Base-by-base conservation (phyloP, 2,888 invertebrate genomes). In the Tetragonisca angustula region DNA sequence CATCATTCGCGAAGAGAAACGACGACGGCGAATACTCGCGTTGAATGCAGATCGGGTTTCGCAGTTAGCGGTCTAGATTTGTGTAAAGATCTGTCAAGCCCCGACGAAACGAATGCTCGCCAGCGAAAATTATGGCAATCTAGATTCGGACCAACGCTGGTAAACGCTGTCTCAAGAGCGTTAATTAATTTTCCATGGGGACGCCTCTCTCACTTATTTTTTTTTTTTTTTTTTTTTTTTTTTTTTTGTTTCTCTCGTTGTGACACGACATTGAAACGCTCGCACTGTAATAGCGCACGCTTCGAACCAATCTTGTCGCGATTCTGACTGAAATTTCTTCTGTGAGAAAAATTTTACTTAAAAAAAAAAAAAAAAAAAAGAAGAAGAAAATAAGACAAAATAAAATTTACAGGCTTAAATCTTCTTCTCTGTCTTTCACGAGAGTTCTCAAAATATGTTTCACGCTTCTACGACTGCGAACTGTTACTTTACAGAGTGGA, bases 11-110 rank as follows among this genome's bases (percentile, higher is more conserved):
- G 21, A 27, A 64, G 73, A 83, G 72, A 83, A 79, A 79, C 83
- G 75, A 68, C 75, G 43, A 61, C 73, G n/a, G 59, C 59, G 50
- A n/a, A 62, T 72, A 69, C 59, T 32, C 75, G 74, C n/a, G 76
- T 52, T 69, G 72, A 81, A 77, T 32, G 59, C 61, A 62, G 75
- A 78, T 84, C 83, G 68, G 71, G 76, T 84, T 84, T 84, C 83
- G 64, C 84, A 79, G 83, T 83, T 72, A 83, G 62, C 79, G 83
- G 75, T 76, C 83, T 72, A 83, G 84, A 84, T 84, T 83, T 64
- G 71, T 83, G 74, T 78, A 83, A 83, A 79, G 83, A 83, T 84
- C 83, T 82, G 74, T 83, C 84, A 74, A 61, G 73, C 32, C 9
- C 52, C 19, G 74, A 62, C 73, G 72, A 64, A 83, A 78, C 68